Conservation (phyloP, 2,888 invertebrate species). For the Sicus ferrugineus region DNA sequence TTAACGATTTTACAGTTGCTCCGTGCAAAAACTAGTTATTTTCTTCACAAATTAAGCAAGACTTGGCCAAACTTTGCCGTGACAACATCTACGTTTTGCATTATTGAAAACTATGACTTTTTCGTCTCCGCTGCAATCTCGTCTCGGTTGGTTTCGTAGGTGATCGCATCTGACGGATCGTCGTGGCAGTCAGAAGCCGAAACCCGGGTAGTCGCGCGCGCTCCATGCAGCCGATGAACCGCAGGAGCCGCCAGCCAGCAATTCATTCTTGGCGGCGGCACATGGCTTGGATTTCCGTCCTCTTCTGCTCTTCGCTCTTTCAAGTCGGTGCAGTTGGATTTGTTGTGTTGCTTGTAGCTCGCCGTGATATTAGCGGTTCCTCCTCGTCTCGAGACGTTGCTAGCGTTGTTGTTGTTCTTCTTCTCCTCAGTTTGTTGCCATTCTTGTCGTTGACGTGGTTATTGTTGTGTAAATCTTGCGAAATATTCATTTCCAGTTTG, state of each 20-base stretch:
- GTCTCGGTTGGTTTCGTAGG: neutral
- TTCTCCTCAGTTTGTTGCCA: no score
- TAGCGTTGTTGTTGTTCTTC: neutral
- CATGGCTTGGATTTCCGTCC: neutral
- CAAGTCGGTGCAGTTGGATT: no score
- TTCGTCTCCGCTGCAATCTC: neutral
- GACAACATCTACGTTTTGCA: neutral
- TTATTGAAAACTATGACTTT: neutral
- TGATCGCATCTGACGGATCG: neutral
- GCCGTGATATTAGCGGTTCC: neutral
- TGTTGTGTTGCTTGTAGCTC: no score
- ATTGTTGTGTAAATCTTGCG: conserved; percentile 18
- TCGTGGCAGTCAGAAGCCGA: neutral
- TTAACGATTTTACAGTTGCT: neutral
- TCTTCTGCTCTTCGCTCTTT: neutral
- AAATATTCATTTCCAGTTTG: conserved; percentile 31
- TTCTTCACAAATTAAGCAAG: neutral
- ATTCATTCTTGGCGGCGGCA: neutral
- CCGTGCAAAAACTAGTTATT: neutral
- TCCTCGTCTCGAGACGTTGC: neutral
- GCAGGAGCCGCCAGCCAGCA: neutral
- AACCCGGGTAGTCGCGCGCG: neutral
- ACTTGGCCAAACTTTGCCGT: neutral
- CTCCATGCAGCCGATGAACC: neutral
- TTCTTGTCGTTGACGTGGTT: neutral